Conservation (phyloP, 2,888 invertebrate species). For the Syrphus vitripennis region DNA sequence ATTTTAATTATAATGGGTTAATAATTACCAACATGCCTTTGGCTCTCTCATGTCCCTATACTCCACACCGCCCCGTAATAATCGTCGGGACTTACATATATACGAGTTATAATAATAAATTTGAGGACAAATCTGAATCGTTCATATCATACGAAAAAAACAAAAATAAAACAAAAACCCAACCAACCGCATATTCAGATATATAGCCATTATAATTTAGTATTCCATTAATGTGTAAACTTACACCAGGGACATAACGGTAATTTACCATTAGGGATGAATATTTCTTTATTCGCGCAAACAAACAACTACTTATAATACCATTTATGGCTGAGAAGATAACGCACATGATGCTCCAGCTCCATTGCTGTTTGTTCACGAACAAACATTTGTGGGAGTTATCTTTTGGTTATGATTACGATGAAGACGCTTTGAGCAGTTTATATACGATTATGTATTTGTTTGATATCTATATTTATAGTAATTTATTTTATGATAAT, state of each 20-base stretch:
- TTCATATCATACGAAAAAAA: not conserved
- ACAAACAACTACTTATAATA: not conserved
- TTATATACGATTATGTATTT: not conserved
- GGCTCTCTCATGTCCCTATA: too few relatives aligned
- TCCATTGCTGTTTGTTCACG: not conserved
- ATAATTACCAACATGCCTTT: constrained; percentile 29
- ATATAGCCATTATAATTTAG: constrained; percentile 34
- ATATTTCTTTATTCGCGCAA: constrained; percentile 27
- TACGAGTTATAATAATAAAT: not conserved
- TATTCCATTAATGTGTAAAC: constrained; percentile 38
- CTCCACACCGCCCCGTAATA: not conserved
- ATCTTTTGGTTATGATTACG: not conserved
- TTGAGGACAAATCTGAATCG: constrained; percentile 39
- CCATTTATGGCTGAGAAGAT: not conserved
- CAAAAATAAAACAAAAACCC: not conserved
- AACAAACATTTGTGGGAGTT: not conserved
- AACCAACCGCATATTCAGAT: not conserved
- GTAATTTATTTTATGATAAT: constrained; percentile 1
- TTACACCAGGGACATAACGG: constrained; percentile 42
- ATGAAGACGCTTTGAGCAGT: not conserved
- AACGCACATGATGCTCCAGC: not conserved
- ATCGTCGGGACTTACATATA: not conserved
- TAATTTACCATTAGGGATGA: constrained; percentile 55
- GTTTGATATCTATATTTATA: too few relatives aligned
- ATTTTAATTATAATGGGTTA: constrained; percentile 36